Conservation (phyloP, 2,888 invertebrate species). For the Phaonia tiefii region DNA sequence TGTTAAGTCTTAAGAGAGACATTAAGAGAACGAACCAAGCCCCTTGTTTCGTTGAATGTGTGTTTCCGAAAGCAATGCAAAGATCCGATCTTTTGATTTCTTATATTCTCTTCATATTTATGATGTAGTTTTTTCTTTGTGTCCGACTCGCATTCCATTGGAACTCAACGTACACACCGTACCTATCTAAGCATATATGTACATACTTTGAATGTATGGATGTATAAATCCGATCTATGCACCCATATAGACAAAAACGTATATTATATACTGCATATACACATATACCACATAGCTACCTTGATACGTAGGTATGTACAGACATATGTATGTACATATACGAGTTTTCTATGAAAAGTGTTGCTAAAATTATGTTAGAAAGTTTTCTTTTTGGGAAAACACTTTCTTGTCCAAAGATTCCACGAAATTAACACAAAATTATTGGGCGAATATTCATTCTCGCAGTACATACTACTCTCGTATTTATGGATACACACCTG, state of each 20-base stretch:
- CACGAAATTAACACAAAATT: background rate
- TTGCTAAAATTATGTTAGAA: conserved; percentile 66
- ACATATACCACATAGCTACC: too few relatives aligned
- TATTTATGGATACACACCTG: conserved; percentile 82
- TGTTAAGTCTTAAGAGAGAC: background rate
- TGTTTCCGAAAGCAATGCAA: too few relatives aligned
- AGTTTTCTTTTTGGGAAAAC: conserved; percentile 61
- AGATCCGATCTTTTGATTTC: too few relatives aligned
- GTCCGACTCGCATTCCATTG: conserved; percentile 68
- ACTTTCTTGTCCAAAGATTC: background rate
- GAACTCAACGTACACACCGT: conserved; percentile 63
- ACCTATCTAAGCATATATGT: conserved; percentile 44
- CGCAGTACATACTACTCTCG: background rate
- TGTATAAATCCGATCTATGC: conserved; percentile 30
- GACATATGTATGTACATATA: conserved; percentile 29
- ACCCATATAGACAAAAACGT: conserved; percentile 38
- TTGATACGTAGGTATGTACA: conserved; percentile 17
- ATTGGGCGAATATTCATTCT: background rate
- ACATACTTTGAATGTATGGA: too few relatives aligned
- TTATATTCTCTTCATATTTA: conserved; percentile 13
- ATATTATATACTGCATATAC: background rate
- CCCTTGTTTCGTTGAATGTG: too few relatives aligned
- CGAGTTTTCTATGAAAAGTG: conserved; percentile 27
- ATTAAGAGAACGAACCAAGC: background rate
- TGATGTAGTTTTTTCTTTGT: conserved; percentile 55